Evolutionary conservation across 2,113 vertebrate species (phyloP), one percentile per base, ranked within the genome.

Genomic region (Serinus canaria): DNA sequence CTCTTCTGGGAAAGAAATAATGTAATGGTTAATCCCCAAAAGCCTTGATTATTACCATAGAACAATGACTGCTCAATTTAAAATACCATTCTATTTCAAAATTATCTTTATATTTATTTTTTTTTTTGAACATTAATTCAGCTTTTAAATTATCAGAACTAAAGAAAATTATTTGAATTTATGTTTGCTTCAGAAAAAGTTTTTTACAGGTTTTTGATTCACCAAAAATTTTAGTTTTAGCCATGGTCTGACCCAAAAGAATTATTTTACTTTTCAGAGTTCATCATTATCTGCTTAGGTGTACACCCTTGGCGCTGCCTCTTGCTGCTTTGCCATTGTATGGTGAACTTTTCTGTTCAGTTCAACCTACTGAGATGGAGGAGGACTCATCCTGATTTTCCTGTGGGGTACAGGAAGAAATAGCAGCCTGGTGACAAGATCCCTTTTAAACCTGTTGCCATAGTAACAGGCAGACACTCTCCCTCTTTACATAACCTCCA

Each of bases 381-480:
- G 43, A 95, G 63, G 64, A 75, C 81, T 89, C 89, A 91, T 82
- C 90, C 60, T 68, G 87, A 43, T 90, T 94, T 96, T 94, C 47
- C 90, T 88, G 1, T 77, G 85, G 94, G 78, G 82, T 91, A 63
- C 79, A 96, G 82, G 75, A 95, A 95, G 92, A 95, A 94, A 94
- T 68, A 87, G 78, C 78, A 89, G 25, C 78, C 47, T 92, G 64
- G 75, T 69, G 85, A 83, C 75, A 94, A 77, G 46, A 56, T 95
- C 25, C 43, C n/a, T 93, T 96, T 92, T 77, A 93, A 94, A 90
- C 20, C 50, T 92, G 93, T 95, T 94, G 52, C 80, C 49, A 89
- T 96, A 74, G 96, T 37, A 90, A 95, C 95, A 92, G 68, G 82
- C 47, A 88, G 87, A 96, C 50, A 93, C 55, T 73, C 50, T 94